Conservation (phyloP, 1,140 invertebrate species). For the Leptoteleia sp. region DNA sequence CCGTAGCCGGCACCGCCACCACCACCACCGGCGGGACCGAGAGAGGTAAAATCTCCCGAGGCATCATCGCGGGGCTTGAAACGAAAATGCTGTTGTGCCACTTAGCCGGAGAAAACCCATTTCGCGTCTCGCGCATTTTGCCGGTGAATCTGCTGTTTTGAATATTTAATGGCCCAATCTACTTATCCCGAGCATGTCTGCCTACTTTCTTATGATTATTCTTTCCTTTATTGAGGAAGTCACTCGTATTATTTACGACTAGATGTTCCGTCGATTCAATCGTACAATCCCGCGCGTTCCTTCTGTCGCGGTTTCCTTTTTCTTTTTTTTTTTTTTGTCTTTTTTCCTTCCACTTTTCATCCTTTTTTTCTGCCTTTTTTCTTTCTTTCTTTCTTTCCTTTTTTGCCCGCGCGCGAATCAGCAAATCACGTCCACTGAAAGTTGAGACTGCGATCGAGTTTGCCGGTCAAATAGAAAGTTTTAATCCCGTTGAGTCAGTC, state of each 20-base stretch:
- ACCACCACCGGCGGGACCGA: too few species aligned
- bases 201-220: slow-evolving; percentile 52
- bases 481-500: too few species aligned
- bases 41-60: slow-evolving; percentile 71
- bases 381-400: too few species aligned
- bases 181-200: slow-evolving; percentile 53
- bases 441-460: too few species aligned
- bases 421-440: too few species aligned
- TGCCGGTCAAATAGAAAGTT: too few species aligned
- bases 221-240: slow-evolving; percentile 50
- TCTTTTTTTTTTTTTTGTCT: too few species aligned
- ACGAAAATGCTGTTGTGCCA: slow-evolving; percentile 76
- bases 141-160: slow-evolving; percentile 67
- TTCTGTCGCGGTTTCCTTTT: not conserved
- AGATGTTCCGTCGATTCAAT: slow-evolving; percentile 19
- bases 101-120: slow-evolving; percentile 70
- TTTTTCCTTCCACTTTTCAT: too few species aligned
- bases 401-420: too few species aligned
- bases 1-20: slow-evolving; percentile 41
- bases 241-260: slow-evolving; percentile 39
- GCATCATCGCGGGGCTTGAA: slow-evolving; percentile 69
- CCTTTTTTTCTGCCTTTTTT: too few species aligned
- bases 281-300: slow-evolving; percentile 2
- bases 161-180: slow-evolving; percentile 70
- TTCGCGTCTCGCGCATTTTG: slow-evolving; percentile 60